Base-by-base conservation (phyloP, 2,888 invertebrate species). In the Idaea straminata region DNA sequence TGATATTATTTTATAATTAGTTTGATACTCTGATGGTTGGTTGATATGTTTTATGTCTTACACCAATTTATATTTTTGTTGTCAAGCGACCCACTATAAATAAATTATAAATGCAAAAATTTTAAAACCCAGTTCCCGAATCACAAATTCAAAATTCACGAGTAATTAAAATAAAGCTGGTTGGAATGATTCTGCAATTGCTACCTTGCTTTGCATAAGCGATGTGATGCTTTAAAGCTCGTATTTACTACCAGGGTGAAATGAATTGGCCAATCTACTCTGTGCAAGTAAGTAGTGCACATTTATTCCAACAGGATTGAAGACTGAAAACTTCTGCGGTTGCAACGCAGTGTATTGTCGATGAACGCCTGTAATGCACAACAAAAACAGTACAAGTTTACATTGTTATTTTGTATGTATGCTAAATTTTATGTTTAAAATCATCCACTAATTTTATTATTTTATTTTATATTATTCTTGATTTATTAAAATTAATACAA, bases 181-280 rank as follows among this genome's bases (percentile, higher is more conserved):
- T 62, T 65, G 58, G 35, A 69, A 71, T 66, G 62, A 64, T 64
- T 66, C 61, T 61, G 64, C 64, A 63, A 66, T 68, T 68, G 64
- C 68, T 47, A 64, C 66, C 65, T 66, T 62, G 62, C 64, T 64
- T 69, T 67, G 66, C 67, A 67, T 70, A 68, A 69, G 68, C 71
- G 70, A 68, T 67, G 71, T 63, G 70, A 62, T 65, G 68, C 64
- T 68, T 64, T 72, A 72, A 76, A 71, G 59, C 63, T 38, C 66
- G 71, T 79, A 73, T 78, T 79, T 78, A 76, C 69, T 64, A 36
- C 62, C 64, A 62, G 74, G 67, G 70, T 70, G 70, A 73, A 79
- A 76, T 80, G 73, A 79, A 79, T 79, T 76, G 75, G 73, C 75
- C 74, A 76, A 80, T 79, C 76, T 75, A 66, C 72, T 62, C 68